Evolutionary conservation across 2,888 invertebrate genomes (phyloP).

Genomic region (Epistrophe eligans): DNA sequence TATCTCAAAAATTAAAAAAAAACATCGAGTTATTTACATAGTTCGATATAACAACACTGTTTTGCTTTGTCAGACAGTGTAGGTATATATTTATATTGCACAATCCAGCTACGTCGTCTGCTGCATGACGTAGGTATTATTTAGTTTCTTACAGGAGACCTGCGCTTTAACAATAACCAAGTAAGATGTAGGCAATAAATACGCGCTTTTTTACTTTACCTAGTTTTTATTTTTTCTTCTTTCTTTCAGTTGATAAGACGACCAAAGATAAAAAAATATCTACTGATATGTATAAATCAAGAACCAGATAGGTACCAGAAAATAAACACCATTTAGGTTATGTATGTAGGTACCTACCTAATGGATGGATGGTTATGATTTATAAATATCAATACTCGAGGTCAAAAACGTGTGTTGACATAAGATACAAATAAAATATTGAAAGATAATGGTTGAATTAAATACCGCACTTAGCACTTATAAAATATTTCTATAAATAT

Average conservation of each 20-base stretch:
- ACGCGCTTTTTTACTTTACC: neutral
- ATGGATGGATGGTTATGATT: neutral
- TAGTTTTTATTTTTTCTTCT: neutral
- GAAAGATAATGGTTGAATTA: neutral
- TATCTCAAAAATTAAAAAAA: too few species aligned
- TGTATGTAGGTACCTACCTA: too few species aligned
- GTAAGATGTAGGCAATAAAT: neutral
- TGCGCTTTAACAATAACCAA: neutral
- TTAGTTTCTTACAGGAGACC: neutral
- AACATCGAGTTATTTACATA: too few species aligned
- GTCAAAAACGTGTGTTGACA: neutral
- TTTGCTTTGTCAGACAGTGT: neutral
- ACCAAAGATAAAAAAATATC: neutral
- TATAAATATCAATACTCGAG: constrained; percentile 25
- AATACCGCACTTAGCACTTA: neutral
- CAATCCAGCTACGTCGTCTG: neutral
- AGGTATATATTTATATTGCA: neutral
- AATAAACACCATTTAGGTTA: neutral
- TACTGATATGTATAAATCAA: neutral
- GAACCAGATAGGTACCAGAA: neutral
- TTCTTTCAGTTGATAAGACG: neutral
- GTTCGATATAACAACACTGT: constrained; percentile 4
- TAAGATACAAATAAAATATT: neutral
- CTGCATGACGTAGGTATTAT: neutral
- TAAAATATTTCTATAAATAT: neutral